phyloP scores from a whole-genome alignment of 2,797 vertebrate genomes.

The Leptatherina wallacei region DNA sequence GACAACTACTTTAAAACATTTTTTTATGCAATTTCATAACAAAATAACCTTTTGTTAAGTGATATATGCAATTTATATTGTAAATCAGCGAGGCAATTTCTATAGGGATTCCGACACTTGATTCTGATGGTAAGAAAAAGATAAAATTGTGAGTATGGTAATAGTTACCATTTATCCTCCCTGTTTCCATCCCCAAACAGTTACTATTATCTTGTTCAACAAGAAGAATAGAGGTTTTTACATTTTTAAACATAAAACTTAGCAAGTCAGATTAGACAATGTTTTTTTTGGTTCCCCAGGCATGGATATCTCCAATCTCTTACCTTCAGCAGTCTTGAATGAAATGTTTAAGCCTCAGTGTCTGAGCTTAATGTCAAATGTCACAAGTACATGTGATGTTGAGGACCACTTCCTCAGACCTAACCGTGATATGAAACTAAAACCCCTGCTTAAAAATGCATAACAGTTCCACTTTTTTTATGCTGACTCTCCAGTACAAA shows the following conservation, averaged over 20 bases:
- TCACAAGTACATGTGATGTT: slow-evolving; percentile 56
- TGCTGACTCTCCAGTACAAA: slow-evolving; percentile 73
- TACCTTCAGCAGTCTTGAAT: slow-evolving; percentile 60
- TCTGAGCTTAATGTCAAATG: slow-evolving; percentile 52
- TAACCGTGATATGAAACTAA: slow-evolving; percentile 70
- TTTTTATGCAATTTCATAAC: background rate
- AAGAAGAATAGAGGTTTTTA: background rate
- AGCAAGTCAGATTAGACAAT: background rate
- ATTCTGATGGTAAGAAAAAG: background rate
- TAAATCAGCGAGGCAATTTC: background rate
- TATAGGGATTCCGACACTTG: background rate
- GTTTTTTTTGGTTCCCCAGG: background rate
- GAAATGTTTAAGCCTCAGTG: slow-evolving; percentile 29
- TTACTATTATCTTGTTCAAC: background rate
- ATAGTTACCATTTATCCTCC: background rate
- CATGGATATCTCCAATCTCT: slow-evolving; percentile 30
- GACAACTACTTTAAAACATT: background rate
- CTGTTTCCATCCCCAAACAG: background rate
- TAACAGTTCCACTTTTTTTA: slow-evolving; percentile 77
- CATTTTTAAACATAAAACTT: background rate
- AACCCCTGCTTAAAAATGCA: slow-evolving; percentile 40
- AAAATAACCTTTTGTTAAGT: background rate
- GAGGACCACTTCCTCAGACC: slow-evolving; percentile 65
- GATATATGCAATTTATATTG: background rate
- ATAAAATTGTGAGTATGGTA: background rate